phyloP scores from a whole-genome alignment of 2,113 vertebrate genomes.

The Tichodroma muraria region DNA sequence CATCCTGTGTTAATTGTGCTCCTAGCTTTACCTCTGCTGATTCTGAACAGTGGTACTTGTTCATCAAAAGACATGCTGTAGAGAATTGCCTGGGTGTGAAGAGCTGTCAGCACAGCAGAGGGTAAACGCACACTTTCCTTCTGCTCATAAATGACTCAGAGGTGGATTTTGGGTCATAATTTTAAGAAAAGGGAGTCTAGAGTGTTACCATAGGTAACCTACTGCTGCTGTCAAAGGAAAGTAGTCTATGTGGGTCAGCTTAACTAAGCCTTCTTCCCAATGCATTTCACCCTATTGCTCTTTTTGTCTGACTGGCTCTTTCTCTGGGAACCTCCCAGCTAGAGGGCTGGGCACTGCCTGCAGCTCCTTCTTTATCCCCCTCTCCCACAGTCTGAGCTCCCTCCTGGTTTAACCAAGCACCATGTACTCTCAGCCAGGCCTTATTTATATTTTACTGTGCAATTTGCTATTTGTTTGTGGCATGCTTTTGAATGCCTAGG shows the following conservation, averaged over 20 bases:
- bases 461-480: background rate
- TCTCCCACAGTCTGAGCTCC: background rate
- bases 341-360: background rate
- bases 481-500: background rate
- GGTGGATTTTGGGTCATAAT: background rate
- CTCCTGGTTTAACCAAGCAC: background rate
- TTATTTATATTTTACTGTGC: background rate
- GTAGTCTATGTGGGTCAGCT: background rate
- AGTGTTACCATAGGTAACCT: background rate
- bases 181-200: background rate
- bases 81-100: background rate
- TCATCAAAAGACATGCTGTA: background rate
- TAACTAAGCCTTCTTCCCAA: background rate
- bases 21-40: background rate
- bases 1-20: background rate
- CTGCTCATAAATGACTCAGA: background rate
- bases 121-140: fast-evolving
- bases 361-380: background rate
- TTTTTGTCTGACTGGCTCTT: background rate
- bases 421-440: background rate
- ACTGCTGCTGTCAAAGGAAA: background rate
- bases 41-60: background rate
- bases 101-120: background rate
- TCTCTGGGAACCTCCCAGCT: background rate
- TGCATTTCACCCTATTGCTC: background rate